phyloP scores from a whole-genome alignment of 2,113 vertebrate genomes.

The Nicator chloris region DNA sequence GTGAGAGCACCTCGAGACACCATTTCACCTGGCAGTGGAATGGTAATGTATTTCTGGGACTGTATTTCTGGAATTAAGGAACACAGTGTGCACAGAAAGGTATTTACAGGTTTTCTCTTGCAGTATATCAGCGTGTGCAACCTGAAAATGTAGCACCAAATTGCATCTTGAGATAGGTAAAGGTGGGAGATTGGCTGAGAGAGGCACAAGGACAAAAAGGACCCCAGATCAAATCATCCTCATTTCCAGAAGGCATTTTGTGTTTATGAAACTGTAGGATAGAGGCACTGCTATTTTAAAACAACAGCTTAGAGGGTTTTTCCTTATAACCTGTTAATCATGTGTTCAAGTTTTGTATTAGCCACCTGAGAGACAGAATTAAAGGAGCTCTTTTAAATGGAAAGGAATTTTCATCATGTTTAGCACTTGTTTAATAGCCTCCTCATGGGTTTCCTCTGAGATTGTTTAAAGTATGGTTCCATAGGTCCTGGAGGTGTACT shows the following conservation, averaged over 20 bases:
- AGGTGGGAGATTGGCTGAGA: neutral
- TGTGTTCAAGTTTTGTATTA: neutral
- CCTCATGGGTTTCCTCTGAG: neutral
- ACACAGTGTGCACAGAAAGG: fast-evolving
- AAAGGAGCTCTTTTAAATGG: neutral
- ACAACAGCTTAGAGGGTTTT: neutral
- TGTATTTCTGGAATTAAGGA: neutral
- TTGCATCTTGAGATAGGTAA: neutral
- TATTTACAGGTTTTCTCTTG: neutral
- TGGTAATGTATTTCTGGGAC: neutral
- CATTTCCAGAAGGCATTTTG: neutral
- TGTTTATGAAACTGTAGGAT: neutral
- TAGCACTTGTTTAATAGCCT: neutral
- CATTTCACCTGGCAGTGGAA: neutral
- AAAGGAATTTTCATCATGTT: neutral
- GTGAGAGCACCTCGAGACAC: neutral
- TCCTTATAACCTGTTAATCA: neutral
- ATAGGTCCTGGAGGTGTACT: neutral
- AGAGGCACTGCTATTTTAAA: neutral
- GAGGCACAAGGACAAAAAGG: neutral
- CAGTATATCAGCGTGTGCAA: neutral
- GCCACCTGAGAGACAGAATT: neutral
- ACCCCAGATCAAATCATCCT: neutral
- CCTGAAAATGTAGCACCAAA: neutral
- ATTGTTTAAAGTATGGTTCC: neutral